Percentiles rank a stretch among this genome's conserved stretches.
phyloP scores from a whole-genome alignment of 2,888 invertebrate species.

The Lutraria lutraria region DNA sequence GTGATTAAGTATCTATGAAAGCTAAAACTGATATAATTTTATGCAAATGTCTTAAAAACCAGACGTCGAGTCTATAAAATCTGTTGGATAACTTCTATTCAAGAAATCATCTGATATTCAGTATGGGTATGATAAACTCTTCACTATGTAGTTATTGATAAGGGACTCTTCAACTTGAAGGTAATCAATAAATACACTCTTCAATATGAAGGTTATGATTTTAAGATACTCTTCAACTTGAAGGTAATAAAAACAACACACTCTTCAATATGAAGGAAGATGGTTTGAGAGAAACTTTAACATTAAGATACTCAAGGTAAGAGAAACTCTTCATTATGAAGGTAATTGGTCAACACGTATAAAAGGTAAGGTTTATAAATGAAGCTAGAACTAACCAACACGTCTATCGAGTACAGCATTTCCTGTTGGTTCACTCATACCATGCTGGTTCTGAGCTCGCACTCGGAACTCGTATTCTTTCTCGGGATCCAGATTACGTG shows the following conservation, averaged over 20 bases:
- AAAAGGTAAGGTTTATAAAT: conserved; percentile 21
- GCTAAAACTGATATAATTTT: too few relatives aligned
- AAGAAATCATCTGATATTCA: too few relatives aligned
- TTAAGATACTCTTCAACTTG: not conserved
- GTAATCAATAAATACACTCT: not conserved
- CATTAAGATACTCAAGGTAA: not conserved
- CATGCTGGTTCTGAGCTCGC: conserved; percentile 98
- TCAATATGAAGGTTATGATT: not conserved
- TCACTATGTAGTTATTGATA: not conserved
- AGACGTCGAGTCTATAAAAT: too few relatives aligned
- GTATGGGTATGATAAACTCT: not conserved
- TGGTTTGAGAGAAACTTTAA: too few relatives aligned
- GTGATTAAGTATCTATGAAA: too few relatives aligned
- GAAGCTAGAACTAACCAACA: conserved; percentile 64
- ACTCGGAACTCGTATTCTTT: conserved; percentile 98
- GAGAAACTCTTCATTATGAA: not conserved
- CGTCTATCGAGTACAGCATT: conserved; percentile 77
- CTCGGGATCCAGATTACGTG: conserved; percentile 88
- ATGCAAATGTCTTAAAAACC: too few relatives aligned
- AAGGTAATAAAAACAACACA: not conserved
- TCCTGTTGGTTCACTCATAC: conserved; percentile 98
- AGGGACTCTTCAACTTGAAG: not conserved
- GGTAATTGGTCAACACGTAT: not conserved
- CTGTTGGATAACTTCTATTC: too few relatives aligned
- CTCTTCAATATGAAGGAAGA: not conserved